phyloP scores from a whole-genome alignment of 2,113 vertebrate species.

The Clupea harengus region DNA sequence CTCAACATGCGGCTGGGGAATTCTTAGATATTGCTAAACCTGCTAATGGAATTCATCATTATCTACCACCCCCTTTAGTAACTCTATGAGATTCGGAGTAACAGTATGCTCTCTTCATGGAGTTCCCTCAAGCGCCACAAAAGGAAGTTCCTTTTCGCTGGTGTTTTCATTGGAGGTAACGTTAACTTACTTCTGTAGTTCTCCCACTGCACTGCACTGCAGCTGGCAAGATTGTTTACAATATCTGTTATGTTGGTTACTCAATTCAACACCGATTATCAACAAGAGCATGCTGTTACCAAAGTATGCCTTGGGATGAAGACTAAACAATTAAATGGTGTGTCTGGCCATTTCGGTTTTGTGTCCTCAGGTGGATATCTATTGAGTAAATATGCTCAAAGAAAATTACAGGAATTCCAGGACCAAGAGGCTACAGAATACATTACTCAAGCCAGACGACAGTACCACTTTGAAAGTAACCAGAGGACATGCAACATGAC shows the following conservation, averaged over 20 bases:
- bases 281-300: too few relatives aligned
- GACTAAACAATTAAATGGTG: too few relatives aligned
- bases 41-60: neutral
- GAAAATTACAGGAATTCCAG: conserved; percentile 89
- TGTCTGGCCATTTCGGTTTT: too few relatives aligned
- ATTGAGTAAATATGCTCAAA: conserved; percentile 91
- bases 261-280: too few relatives aligned
- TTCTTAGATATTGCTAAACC: too few relatives aligned
- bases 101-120: conserved; percentile 86
- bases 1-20: neutral
- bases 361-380: conserved; percentile 75
- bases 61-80: neutral
- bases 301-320: too few relatives aligned
- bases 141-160: conserved; percentile 86
- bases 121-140: conserved; percentile 91
- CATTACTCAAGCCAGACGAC: conserved; percentile 87
- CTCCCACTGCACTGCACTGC: too few relatives aligned
- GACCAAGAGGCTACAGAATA: conserved; percentile 92
- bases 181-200: too few relatives aligned
- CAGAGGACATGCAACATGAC: conserved; percentile 98
- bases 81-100: neutral
- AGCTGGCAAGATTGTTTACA: too few relatives aligned
- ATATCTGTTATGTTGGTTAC: too few relatives aligned
- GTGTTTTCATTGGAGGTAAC: conserved; percentile 78
- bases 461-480: conserved; percentile 97